Base-by-base conservation (phyloP, 2,113 vertebrate genomes). In the Eclectus roratus region DNA sequence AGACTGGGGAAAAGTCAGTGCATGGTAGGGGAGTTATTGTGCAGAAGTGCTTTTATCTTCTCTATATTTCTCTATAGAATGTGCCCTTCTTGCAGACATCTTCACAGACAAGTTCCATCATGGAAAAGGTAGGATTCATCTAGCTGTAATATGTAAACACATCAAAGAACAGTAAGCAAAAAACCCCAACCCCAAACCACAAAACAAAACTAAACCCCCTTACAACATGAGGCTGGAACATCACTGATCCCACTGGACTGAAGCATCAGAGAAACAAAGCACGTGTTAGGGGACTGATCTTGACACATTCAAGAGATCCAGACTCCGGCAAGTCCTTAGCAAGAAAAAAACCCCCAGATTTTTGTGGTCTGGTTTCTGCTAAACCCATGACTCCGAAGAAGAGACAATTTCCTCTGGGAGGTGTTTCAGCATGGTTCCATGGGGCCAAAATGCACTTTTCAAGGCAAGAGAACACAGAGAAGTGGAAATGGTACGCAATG, bases 171-270 rank as follows among this genome's bases (percentile, higher is more conserved):
- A 23, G 68, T 8, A 66, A 43, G 33, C 9, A 43, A 60, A 73
- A 87, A 41, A 56, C 1, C 0, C 0, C 8, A 11, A 3, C 33
- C 20, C n/a, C 53, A 58, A 3, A 11, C 19, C 20, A 33, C 20
- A 55, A 64, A 63, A 23, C 6, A 10, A 58, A 88, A 11, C 1
- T 9, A 44, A 50, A 41, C 2, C 3, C 10, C 29, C 10, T 86
- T 58, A 35, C 7, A 64, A 64, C 46, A 53, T 10, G 21, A 58
- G 31, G 35, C 10, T 84, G 28, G 18, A 70, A 77, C 16, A 79
- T 29, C n/a, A 69, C 49, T 53, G 85, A 88, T 81, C 31, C 61
- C 63, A 35, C 3, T 21, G 23, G 70, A 89, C 33, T 25, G 43
- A 89, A 85, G 47, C 23, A n/a, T 16, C n/a, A 52, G 60, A 92